Evolutionary conservation across 2,888 invertebrate species (phyloP), one percentile per base, ranked within the genome.

Genomic region (Lycophotia porphyrea): DNA sequence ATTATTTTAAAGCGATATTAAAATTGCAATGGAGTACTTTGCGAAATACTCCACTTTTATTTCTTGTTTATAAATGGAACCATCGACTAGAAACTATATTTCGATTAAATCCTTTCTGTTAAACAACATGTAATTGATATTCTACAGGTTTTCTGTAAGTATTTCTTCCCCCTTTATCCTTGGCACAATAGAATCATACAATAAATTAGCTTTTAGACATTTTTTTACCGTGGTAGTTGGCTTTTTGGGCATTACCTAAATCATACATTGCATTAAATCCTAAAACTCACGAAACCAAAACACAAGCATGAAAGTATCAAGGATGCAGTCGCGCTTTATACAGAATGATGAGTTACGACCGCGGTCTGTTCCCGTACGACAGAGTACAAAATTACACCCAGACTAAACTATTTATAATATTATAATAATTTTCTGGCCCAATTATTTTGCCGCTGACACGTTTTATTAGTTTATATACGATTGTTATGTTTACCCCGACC

Each of bases 331-430:
- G 73, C 73, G 34, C 83, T 85, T 80, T 88, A 88, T 91, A 89
- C 88, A 92, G 88, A 94, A 94, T 92, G 96, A 96, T 96, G 96
- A 96, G 90, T 95, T 94, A 96, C 91, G 92, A 88, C 90, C 92
- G 93, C 87, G 90, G 94, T 92, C 93, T 94, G 95, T 92, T 93
- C 92, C 90, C 92, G 90, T 90, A 91, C 90, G 93, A 94, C 94
- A 93, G 89, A 42, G 80, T 91, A 94, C 95, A 94, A 95, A 95
- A 95, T 95, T 93, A 95, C 93, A 92, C 91, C 91, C 91, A 92
- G 93, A 93, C 92, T 94, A 95, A 95, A 96, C 96, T 96, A 96
- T 96, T 96, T 96, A 95, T 95, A 95, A 93, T 94, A 96, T 93
- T 94, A 95, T 95, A 95, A 96, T 96, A 95, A 95, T 95, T 96